Conservation (phyloP, 2,797 vertebrate genomes). For the Discoglossus pictus region DNA sequence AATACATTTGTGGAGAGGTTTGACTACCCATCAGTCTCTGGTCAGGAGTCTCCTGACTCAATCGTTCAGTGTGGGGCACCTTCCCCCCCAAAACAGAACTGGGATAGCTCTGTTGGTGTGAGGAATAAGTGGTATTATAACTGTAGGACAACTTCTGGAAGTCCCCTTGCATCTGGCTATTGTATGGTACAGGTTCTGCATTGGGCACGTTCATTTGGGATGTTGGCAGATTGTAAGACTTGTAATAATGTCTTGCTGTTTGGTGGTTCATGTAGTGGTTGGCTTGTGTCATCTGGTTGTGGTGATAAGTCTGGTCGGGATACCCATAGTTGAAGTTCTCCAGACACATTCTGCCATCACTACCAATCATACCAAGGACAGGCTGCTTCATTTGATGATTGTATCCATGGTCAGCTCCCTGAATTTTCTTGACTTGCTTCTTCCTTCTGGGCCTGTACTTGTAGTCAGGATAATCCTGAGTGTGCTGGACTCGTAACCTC, state of each 20-base stretch:
- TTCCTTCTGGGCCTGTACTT: constrained; percentile 90
- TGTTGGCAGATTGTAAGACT: constrained; percentile 83
- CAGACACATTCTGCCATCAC: constrained; percentile 65
- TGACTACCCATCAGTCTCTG: constrained; percentile 73
- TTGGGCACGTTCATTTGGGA: constrained; percentile 85
- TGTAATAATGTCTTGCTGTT: constrained; percentile 71
- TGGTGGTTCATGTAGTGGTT: constrained; percentile 79
- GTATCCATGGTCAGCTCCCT: constrained; percentile 83
- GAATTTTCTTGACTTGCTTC: constrained; percentile 93
- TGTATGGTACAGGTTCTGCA: constrained; percentile 77
- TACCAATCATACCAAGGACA: constrained; percentile 57
- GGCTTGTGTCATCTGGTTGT: constrained; percentile 62
- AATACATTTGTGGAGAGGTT: constrained; percentile 74
- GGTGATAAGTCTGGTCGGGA: constrained; percentile 73
- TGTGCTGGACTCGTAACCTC: constrained; percentile 89
- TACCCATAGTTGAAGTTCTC: constrained; percentile 73
- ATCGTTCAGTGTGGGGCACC: constrained; percentile 50
- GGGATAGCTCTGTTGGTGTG: constrained; percentile 52
- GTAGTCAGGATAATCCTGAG: constrained; percentile 96
- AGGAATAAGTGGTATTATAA: constrained; percentile 65
- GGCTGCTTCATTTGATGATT: constrained; percentile 74
- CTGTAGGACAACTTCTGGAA: constrained; percentile 77
- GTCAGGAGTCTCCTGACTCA: constrained; percentile 48
- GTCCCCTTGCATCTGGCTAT: constrained; percentile 78
- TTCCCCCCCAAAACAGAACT: constrained; percentile 58